Evolutionary conservation across 64 coral and sea anemone species (phyloP), one percentile per base, ranked within the genome.

Genomic region (Montipora cactus): DNA sequence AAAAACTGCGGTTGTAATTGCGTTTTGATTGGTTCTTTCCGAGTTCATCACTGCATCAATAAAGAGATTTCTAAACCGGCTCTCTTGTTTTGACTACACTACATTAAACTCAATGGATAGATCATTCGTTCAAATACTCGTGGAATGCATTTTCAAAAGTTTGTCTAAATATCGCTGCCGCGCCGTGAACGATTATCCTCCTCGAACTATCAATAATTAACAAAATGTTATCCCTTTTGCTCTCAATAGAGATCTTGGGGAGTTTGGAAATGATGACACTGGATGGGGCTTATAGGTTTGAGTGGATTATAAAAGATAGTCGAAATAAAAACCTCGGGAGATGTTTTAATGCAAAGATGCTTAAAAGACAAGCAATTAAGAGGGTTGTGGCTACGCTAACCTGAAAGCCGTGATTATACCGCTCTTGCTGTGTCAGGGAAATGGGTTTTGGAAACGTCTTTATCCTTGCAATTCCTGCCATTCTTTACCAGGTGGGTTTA

Each of bases 201-300:
- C 16, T 67, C 82, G 9, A 51, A 72, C 47, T 50, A 72, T 86
- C 45, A 86, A 86, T 71, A 48, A 86, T 86, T 86, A 86, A 86
- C n/a, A 15, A 47, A 4, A 47, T 13, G 47, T 49, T 86, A 45
- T 72, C 18, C 8, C 49, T 86, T 22, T 70, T 71, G 47, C 82
- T 50, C 71, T 86, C 19, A 71, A 86, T 86, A 86, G 62, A 72
- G 82, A 48, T 8, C 59, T 23, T n/a, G 18, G 19, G 47, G n/a
- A 10, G 44, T 13, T 71, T 49, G 66, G 18, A 45, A 57, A 57
- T 57, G 16, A 45, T 51, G 67, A 71, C 11, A 72, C 44, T 5
- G 45, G 20, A 72, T 22, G 82, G 4, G 18, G 44, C 37, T 5
- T 50, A 4, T 47, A 72, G 19, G 62, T 15, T 64, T 18, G 16